Evolutionary conservation across 2,888 invertebrate genomes (phyloP).

Genomic region (Dynastes grantii): DNA sequence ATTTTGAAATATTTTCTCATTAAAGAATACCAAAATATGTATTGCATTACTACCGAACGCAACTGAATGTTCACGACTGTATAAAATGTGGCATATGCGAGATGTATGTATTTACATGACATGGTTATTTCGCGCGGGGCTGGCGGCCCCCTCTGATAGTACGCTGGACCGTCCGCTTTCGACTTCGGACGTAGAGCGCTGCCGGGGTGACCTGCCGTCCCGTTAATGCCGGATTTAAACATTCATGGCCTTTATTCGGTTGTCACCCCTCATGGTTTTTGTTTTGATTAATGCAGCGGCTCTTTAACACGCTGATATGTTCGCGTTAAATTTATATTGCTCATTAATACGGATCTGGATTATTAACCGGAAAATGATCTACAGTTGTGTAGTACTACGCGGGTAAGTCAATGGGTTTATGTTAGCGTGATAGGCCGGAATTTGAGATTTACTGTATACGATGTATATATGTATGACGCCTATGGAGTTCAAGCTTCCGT

Average conservation of each 20-base stretch:
- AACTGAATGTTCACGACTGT: too few species aligned
- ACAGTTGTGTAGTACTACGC: constrained; percentile 5
- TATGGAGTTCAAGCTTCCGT: too few species aligned
- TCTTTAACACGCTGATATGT: constrained; percentile 52
- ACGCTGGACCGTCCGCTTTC: constrained; percentile 15
- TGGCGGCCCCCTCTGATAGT: constrained; percentile 9
- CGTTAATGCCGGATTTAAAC: constrained; percentile 62
- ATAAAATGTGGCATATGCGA: background rate
- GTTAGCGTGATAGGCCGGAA: constrained; percentile 2
- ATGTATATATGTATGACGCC: too few species aligned
- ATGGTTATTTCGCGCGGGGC: background rate
- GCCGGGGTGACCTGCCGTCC: constrained; percentile 57
- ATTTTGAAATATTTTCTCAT: too few species aligned
- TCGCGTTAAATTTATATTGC: constrained; percentile 54
- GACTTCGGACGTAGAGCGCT: constrained; percentile 35
- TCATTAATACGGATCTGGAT: constrained; percentile 51
- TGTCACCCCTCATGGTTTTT: constrained; percentile 61
- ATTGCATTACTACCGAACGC: too few species aligned
- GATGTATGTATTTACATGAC: constrained; percentile 17
- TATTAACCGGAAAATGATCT: constrained; percentile 43
- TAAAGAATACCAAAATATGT: too few species aligned
- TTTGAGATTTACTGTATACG: background rate
- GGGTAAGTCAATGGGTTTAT: constrained; percentile 37
- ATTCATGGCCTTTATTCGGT: constrained; percentile 62
- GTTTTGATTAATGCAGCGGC: constrained; percentile 55